Base-by-base conservation (phyloP, 2,888 invertebrate species). In the Carpatolechia fugitivella region DNA sequence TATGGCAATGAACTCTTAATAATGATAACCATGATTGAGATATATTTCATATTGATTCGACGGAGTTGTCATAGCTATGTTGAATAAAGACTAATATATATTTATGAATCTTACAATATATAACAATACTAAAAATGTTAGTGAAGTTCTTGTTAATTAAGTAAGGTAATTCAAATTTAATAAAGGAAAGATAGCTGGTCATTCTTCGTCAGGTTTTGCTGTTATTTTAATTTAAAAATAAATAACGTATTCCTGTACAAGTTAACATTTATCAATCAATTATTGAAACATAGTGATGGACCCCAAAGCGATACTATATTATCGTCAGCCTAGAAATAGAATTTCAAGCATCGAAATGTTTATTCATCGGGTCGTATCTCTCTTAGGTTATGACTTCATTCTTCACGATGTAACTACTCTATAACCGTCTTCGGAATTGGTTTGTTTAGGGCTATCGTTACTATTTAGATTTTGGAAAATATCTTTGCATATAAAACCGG, bases 301-400 rank as follows among this genome's bases (percentile, higher is more conserved):
- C 11, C 11, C 3, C 4, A 3, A 18, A 18, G 4, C 18, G 8
- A 29, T 46, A 46, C 13, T 46, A 5, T 14, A 40, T 1, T 29
- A 30, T 46, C 46, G 13, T 11, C 24, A 44, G 24, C 14, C 30
- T 30, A 14, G 14, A 24, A 56, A 61, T 60, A 66, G 59, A 60
- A 62, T 69, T 72, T 66, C 60, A 66, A 72, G 68, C 67, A 69
- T 66, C 41, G 64, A 69, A 24, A 74, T 77, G 68, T 76, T 71
- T 78, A 78, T 78, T 78, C 77, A 77, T 77, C 63, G 61, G 63
- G 64, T 66, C 59, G 70, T 68, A 57, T 52, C 59, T 65, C 63
- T 67, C 61, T 64, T 60, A 62, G 18, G 61, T 77, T 70, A 80
- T 65, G 69, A 70, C 78, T 79, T 75, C 66, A 79, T 80, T 72